Evolutionary conservation across 2,113 vertebrate species (phyloP).

Genomic region (Dicerorhinus sumatrensis): DNA sequence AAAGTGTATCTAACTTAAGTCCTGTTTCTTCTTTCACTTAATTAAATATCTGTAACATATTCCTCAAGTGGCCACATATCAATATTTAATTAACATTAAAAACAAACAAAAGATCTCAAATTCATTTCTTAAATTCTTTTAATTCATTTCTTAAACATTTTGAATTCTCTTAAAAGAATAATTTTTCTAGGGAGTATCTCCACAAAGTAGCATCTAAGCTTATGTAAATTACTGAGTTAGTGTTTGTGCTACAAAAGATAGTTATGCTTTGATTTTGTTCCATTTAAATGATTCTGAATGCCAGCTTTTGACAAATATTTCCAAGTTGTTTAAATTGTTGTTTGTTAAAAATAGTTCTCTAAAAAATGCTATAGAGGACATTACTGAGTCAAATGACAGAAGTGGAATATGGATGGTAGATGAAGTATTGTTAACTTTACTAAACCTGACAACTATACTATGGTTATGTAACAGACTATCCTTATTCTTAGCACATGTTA

Average conservation of each 20-base stretch:
- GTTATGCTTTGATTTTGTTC: not conserved
- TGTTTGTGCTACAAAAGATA: not conserved
- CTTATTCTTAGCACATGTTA: not conserved
- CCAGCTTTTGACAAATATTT: not conserved
- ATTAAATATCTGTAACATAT: not conserved
- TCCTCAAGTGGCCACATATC: not conserved
- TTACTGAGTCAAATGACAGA: not conserved
- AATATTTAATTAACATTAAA: slow-evolving; percentile 13
- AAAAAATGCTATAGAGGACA: not conserved
- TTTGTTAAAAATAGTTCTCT: slow-evolving; percentile 23
- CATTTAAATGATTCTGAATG: not conserved
- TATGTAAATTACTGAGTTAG: not conserved
- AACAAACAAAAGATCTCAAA: slow-evolving; percentile 4
- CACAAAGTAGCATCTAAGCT: not conserved
- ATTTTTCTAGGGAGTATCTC: not conserved
- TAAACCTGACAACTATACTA: not conserved
- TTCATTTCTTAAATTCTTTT: slow-evolving; percentile 13
- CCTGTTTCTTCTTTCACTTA: not conserved
- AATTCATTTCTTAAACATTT: not conserved
- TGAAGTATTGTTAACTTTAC: not conserved
- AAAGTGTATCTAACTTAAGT: not conserved
- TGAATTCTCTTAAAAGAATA: not conserved
- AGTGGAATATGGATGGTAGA: not conserved
- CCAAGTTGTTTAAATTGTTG: not conserved
- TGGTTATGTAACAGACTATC: not conserved